phyloP scores from a whole-genome alignment of 2,113 vertebrate genomes.

The Grus americana region DNA sequence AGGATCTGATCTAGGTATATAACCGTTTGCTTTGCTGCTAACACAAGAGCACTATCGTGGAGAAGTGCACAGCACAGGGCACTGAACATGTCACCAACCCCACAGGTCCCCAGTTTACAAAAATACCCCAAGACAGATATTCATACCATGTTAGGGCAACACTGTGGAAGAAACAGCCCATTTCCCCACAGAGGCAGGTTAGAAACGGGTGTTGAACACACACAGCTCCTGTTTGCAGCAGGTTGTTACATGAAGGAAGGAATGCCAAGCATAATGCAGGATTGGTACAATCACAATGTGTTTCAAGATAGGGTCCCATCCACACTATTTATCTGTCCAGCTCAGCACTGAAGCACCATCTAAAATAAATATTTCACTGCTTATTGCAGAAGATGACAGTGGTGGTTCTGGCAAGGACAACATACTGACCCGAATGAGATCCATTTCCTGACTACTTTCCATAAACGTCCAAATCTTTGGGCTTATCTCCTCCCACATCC shows the following conservation, averaged over 20 bases:
- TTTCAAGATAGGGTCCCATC: neutral
- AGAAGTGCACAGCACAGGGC: neutral
- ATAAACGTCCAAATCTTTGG: slow-evolving; percentile 92
- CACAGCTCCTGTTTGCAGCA: neutral
- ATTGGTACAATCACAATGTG: neutral
- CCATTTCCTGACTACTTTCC: slow-evolving; percentile 90
- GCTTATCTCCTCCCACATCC: slow-evolving; percentile 94
- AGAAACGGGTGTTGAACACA: neutral
- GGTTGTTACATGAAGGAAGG: neutral
- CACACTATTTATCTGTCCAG: neutral
- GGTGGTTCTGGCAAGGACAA: neutral
- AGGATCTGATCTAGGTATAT: neutral
- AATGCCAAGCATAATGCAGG: neutral
- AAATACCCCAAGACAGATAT: neutral
- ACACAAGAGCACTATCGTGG: neutral
- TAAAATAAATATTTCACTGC: neutral
- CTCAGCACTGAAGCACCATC: neutral
- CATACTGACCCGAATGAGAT: slow-evolving; percentile 86
- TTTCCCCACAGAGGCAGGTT: neutral
- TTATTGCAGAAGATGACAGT: neutral
- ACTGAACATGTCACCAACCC: neutral
- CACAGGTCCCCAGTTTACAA: neutral
- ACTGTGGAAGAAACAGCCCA: neutral
- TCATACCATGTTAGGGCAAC: neutral
- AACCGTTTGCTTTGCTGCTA: neutral